phyloP scores from a whole-genome alignment of 30 jellyfish, hydroid and myxozoan species.

The Euphysa ruthae region DNA sequence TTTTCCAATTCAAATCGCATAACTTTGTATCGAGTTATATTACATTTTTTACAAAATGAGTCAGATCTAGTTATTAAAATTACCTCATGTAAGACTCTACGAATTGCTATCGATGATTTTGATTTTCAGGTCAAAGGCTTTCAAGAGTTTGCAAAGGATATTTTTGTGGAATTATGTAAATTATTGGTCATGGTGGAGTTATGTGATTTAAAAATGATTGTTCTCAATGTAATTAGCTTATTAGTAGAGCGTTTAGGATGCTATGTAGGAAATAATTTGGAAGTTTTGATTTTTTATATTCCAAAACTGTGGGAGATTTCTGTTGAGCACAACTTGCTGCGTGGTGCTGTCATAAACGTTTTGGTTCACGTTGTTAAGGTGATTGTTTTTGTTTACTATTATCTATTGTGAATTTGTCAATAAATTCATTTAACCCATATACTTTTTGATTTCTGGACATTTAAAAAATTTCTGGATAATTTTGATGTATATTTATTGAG shows the following conservation, averaged over 20 bases:
- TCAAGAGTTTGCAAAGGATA: not conserved
- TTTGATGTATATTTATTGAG: not conserved
- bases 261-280: conserved; percentile 29
- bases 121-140: conserved; percentile 18
- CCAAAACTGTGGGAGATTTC: conserved; percentile 79
- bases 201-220: conserved; percentile 62
- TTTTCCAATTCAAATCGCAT: conserved; percentile 57
- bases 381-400: not conserved
- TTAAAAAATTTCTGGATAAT: too few species aligned
- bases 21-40: conserved; percentile 31
- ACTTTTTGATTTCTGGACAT: too few species aligned
- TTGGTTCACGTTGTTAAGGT: conserved; percentile 53
- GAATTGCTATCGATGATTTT: conserved; percentile 26
- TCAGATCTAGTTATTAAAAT: conserved; percentile 37
- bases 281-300: conserved; percentile 33
- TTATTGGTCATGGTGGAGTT: conserved; percentile 34
- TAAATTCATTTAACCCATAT: not conserved
- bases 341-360: conserved; percentile 57
- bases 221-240: conserved; percentile 38
- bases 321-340: conserved; percentile 59
- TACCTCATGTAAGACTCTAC: conserved; percentile 29
- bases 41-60: conserved; percentile 25
- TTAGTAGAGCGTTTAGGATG: conserved; percentile 44
- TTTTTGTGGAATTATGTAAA: conserved; percentile 40
- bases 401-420: not conserved